Conservation (phyloP, 2,888 invertebrate species). For the Cheilosia vulpina region DNA sequence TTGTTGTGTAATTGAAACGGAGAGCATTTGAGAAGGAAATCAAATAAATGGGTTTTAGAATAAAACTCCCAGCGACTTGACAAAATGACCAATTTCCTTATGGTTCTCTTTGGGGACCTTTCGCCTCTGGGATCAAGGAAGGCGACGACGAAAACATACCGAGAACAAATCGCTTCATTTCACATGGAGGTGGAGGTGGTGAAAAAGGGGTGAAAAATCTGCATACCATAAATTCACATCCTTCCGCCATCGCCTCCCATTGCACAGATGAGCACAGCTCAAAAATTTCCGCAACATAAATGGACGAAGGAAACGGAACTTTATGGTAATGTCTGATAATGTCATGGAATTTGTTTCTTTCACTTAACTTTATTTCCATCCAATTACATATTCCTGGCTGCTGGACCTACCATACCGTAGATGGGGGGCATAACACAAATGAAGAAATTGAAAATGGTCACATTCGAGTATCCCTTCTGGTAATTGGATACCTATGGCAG, state of each 20-base stretch:
- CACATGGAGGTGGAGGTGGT: slow-evolving; percentile 19
- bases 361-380: slow-evolving; percentile 75
- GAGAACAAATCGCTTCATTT: slow-evolving; percentile 56
- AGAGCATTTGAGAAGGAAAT: slow-evolving; percentile 1
- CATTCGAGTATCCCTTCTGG: slow-evolving; percentile 68
- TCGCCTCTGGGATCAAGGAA: neutral
- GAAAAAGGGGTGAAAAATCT: slow-evolving; percentile 53
- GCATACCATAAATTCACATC: slow-evolving; percentile 68
- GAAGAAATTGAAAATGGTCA: slow-evolving; percentile 64
- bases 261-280: slow-evolving; percentile 35
- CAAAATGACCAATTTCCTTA: slow-evolving; percentile 63
- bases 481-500: slow-evolving; percentile 66
- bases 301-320: slow-evolving; percentile 55
- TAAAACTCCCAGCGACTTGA: slow-evolving; percentile 24
- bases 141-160: slow-evolving; percentile 9
- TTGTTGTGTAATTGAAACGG: slow-evolving; percentile 24
- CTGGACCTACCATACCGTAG: slow-evolving; percentile 1
- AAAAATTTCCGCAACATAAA: slow-evolving; percentile 61
- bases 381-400: slow-evolving; percentile 66
- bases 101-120: slow-evolving; percentile 27
- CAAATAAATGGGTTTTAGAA: slow-evolving; percentile 1
- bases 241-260: neutral
- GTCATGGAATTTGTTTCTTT: slow-evolving; percentile 73
- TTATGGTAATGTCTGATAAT: slow-evolving; percentile 75
- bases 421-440: neutral